These are phyloP conservation scores for Brevimyrus niger DNA, from an alignment of 2,113 vertebrate species.

Conservation along the genomic window DNA sequence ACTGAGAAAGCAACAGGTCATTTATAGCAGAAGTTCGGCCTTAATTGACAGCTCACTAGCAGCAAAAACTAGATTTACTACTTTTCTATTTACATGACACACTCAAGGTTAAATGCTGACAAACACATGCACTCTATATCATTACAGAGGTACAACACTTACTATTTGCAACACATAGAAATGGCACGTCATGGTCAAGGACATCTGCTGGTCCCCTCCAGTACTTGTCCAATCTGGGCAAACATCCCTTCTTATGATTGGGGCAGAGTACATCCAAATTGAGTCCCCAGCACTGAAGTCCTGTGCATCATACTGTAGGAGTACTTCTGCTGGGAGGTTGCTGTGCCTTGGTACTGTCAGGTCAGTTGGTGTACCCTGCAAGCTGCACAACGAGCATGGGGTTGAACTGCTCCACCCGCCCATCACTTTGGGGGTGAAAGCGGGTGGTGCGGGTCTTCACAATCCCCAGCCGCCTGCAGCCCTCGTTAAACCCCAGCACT, in stretches of 20 bases:
- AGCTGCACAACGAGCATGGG: not conserved
- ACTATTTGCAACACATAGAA: not conserved
- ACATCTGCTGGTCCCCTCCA: not conserved
- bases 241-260: too few relatives aligned
- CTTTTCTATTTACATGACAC: not conserved
- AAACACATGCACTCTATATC: not conserved
- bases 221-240: too few relatives aligned
- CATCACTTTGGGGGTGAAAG: too few relatives aligned
- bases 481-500: too few relatives aligned
- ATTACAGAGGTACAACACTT: not conserved
- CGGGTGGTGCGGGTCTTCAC: too few relatives aligned
- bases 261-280: too few relatives aligned
- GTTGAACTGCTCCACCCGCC: too few relatives aligned
- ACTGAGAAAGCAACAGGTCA: too few relatives aligned
- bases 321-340: not conserved
- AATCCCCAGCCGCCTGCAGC: too few relatives aligned
- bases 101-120: not conserved
- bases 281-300: not conserved
- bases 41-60: too few relatives aligned
- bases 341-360: not conserved
- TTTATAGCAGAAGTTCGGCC: too few relatives aligned
- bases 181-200: not conserved
- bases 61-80: too few relatives aligned
- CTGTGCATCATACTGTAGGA: not conserved
- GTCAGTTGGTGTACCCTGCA: not conserved